Conservation (phyloP, 2,888 invertebrate genomes). For the Ormyrus labotus region DNA sequence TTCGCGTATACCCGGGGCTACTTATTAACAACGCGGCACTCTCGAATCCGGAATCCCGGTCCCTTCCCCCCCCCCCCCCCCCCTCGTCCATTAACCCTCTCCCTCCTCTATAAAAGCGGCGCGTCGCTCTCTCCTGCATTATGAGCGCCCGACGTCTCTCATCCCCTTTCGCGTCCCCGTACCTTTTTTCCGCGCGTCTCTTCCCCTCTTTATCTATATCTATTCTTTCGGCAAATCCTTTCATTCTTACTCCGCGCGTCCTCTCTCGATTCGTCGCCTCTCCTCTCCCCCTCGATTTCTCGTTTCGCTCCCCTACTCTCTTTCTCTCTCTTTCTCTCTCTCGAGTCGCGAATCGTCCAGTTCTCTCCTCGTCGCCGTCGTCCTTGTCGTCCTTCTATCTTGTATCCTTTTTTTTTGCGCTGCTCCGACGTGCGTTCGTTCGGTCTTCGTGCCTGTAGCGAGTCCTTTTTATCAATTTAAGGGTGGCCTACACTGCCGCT, state of each 20-base stretch:
- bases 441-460: background rate
- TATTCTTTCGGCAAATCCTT: constrained; percentile 53
- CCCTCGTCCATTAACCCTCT: constrained; percentile 45
- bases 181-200: too few species aligned
- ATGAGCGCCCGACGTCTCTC: too few species aligned
- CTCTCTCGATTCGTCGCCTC: constrained; percentile 29
- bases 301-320: constrained; percentile 11
- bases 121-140: too few species aligned
- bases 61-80: background rate
- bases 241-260: constrained; percentile 47
- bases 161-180: too few species aligned
- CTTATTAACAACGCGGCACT: constrained; percentile 38
- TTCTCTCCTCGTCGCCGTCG: background rate
- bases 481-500: constrained; percentile 2
- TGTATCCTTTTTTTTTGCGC: constrained; percentile 9
- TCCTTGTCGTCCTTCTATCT: constrained; percentile 13
- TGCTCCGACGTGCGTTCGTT: background rate
- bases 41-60: constrained; percentile 36
- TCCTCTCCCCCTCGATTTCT: constrained; percentile 12
- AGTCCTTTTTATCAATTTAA: constrained; percentile 40
- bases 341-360: constrained; percentile 29
- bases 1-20: background rate
- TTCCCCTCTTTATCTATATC: constrained; percentile 46
- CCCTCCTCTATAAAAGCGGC: constrained; percentile 5
- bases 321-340: background rate